A percentile compares a stretch with the other conserved stretches of the same genome.
phyloP scores from a whole-genome alignment of 2,888 invertebrate genomes.

The Latheticus oryzae region DNA sequence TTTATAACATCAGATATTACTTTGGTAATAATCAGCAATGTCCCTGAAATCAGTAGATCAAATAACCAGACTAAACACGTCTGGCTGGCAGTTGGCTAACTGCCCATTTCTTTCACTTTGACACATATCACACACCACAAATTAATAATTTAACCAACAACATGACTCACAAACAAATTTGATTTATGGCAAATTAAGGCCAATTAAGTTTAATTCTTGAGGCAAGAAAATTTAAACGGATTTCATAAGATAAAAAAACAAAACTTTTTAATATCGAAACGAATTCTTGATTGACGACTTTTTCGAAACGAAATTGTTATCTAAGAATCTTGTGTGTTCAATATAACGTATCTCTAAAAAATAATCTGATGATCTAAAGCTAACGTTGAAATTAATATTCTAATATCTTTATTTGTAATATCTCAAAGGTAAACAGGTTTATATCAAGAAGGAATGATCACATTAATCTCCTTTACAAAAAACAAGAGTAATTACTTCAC shows the following conservation, averaged over 20 bases:
- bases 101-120: slow-evolving; percentile 13
- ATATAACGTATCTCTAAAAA: no score
- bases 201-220: slow-evolving; percentile 24
- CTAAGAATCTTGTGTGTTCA: no score
- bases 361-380: no score
- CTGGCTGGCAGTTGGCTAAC: slow-evolving; percentile 5
- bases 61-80: slow-evolving; percentile 11
- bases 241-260: no score
- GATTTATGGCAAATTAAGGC: slow-evolving; percentile 25
- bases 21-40: no score
- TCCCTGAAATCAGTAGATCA: slow-evolving; percentile 12
- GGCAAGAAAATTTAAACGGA: slow-evolving; percentile 1
- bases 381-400: no score
- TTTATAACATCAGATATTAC: no score
- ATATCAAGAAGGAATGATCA: slow-evolving; percentile 1
- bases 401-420: no score
- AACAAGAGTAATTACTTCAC: no score
- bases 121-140: neutral
- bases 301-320: no score
- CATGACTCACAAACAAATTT: slow-evolving; percentile 25
- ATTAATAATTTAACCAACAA: slow-evolving; percentile 2
- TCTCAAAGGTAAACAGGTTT: slow-evolving; percentile 24
- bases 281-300: no score
- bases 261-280: no score
- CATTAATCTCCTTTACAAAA: slow-evolving; percentile 13